Conservation (phyloP, 2,888 invertebrate species). For the Trissoscelio sp. region DNA sequence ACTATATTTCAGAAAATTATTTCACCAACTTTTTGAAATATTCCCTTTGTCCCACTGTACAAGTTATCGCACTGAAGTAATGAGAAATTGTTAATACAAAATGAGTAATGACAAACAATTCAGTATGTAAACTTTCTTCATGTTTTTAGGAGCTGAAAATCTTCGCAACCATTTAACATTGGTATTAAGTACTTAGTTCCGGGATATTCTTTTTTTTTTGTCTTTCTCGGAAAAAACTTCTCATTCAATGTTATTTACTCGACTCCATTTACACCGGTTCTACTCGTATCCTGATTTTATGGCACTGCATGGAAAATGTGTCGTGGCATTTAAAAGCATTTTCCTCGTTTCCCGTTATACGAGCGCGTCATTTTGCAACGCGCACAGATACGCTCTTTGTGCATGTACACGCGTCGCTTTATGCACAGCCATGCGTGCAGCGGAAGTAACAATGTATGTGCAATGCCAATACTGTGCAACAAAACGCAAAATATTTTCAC, state of each 20-base stretch:
- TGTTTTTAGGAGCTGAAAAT: neutral
- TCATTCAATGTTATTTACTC: constrained; percentile 44
- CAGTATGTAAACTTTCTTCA: too few relatives aligned
- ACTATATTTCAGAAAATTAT: too few relatives aligned
- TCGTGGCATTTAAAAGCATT: constrained; percentile 45
- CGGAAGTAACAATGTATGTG: constrained; percentile 27
- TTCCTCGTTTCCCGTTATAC: constrained; percentile 38
- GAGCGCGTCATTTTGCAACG: constrained; percentile 22
- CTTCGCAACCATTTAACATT: neutral
- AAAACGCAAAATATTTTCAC: constrained; percentile 26
- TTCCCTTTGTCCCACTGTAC: too few relatives aligned
- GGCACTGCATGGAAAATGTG: constrained; percentile 34
- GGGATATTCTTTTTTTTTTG: constrained; percentile 24
- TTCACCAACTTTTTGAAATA: too few relatives aligned
- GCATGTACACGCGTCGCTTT: constrained; percentile 2
- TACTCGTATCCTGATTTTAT: constrained; percentile 36
- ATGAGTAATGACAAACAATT: too few relatives aligned
- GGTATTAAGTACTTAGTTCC: too few relatives aligned
- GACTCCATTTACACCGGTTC: constrained; percentile 27
- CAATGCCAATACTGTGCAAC: constrained; percentile 23
- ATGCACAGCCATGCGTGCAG: neutral
- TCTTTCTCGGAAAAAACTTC: constrained; percentile 27
- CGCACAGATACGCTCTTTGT: neutral
- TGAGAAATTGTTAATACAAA: too few relatives aligned
- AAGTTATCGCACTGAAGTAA: too few relatives aligned